Evolutionary conservation across 1,140 invertebrate species (phyloP).

Genomic region (Phymastichus coffea): DNA sequence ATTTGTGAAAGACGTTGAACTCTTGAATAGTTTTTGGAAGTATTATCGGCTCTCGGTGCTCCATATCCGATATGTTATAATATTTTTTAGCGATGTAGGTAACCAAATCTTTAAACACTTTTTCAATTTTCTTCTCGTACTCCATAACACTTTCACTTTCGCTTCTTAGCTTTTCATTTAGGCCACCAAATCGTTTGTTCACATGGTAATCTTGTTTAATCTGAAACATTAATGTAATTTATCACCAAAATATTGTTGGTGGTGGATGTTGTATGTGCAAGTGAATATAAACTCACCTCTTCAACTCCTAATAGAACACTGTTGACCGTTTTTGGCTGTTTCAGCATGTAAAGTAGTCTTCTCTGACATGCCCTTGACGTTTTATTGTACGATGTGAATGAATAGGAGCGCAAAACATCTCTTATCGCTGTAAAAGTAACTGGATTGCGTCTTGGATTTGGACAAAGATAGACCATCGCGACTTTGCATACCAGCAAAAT

Average conservation of each 20-base stretch:
- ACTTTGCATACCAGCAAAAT: constrained; percentile 70
- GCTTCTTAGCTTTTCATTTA: constrained; percentile 40
- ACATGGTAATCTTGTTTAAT: constrained; percentile 58
- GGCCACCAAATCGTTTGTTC: constrained; percentile 45
- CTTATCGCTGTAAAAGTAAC: constrained; percentile 59
- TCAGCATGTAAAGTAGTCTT: constrained; percentile 64
- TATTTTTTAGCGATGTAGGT: constrained; percentile 51
- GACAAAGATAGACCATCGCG: constrained; percentile 64
- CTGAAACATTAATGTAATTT: neutral
- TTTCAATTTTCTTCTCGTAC: constrained; percentile 41
- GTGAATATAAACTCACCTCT: too few relatives aligned
- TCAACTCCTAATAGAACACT: constrained; percentile 63
- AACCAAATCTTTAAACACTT: constrained; percentile 48
- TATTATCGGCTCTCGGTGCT: constrained; percentile 38
- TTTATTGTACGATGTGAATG: constrained; percentile 63
- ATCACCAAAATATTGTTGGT: neutral
- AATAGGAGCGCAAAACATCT: constrained; percentile 64
- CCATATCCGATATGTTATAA: constrained; percentile 48
- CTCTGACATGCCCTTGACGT: constrained; percentile 70
- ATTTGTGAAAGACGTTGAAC: constrained; percentile 49
- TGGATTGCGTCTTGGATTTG: constrained; percentile 54
- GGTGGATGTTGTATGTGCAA: too few relatives aligned
- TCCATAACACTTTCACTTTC: constrained; percentile 36
- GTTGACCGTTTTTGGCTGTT: constrained; percentile 59
- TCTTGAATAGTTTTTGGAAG: constrained; percentile 54